Conservation (phyloP, 2,888 invertebrate species). For the Sminthurides aquaticus region DNA sequence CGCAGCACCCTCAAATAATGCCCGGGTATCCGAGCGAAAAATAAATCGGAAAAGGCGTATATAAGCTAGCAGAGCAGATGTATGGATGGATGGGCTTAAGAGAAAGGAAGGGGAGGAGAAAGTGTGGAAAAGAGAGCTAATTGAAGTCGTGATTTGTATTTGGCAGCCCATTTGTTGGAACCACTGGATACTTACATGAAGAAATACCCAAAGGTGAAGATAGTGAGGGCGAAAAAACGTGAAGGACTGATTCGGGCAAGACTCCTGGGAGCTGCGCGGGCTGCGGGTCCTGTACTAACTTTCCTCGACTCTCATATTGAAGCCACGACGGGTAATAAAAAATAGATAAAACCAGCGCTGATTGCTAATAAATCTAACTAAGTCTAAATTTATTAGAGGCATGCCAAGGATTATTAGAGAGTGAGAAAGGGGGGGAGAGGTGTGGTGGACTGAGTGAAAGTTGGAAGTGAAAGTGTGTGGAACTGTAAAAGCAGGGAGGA, state of each 20-base stretch:
- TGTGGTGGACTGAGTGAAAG: too few species aligned
- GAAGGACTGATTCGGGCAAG: conserved; percentile 94
- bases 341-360: not conserved
- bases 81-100: too few species aligned
- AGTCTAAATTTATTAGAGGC: not conserved
- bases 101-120: not conserved
- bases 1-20: not conserved
- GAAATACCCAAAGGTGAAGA: conserved; percentile 76
- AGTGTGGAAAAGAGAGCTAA: not conserved
- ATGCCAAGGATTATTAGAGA: too few species aligned
- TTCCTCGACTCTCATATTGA: conserved; percentile 99
- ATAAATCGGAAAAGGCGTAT: not conserved
- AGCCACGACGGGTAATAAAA: conserved; percentile 38
- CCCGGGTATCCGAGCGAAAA: not conserved
- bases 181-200: conserved; percentile 87
- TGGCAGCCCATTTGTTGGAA: conserved; percentile 45
- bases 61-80: too few species aligned
- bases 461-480: too few species aligned
- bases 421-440: too few species aligned
- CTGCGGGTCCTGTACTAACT: conserved; percentile 81
- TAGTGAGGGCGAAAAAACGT: conserved; percentile 79
- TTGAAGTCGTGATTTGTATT: conserved; percentile 3
- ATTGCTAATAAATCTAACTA: not conserved
- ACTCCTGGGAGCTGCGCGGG: conserved; percentile 75
- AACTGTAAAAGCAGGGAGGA: too few species aligned